Evolutionary conservation across 2,888 invertebrate species (phyloP).

Genomic region (Troides helena): DNA sequence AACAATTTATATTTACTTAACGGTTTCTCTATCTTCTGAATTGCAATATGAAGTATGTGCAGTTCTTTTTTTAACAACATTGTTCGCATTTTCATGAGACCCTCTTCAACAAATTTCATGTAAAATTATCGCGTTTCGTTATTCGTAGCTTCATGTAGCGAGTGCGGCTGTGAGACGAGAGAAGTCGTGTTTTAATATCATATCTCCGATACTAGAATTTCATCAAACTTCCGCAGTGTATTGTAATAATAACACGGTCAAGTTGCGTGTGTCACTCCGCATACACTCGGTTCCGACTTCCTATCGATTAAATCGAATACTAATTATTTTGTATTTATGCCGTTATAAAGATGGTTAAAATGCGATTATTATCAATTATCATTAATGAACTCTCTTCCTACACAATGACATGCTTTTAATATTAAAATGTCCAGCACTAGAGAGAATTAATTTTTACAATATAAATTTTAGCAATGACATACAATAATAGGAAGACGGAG

Average conservation of each 20-base stretch:
- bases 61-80: not conserved
- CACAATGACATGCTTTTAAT: not conserved
- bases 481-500: too few species aligned
- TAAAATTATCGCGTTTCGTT: not conserved
- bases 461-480: too few species aligned
- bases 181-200: not conserved
- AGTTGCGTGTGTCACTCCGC: constrained; percentile 11
- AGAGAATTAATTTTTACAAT: too few species aligned
- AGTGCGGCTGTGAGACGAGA: not conserved
- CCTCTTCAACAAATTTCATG: not conserved
- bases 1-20: too few species aligned
- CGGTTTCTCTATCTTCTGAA: too few species aligned
- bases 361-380: not conserved
- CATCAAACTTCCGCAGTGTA: constrained; percentile 5
- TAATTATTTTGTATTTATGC: constrained; percentile 18
- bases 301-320: constrained; percentile 9
- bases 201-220: not conserved
- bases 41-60: not conserved
- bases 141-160: not conserved
- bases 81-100: not conserved
- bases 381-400: not conserved
- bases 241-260: constrained; percentile 16
- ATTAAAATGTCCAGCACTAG: too few species aligned
- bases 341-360: not conserved
- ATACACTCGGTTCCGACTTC: constrained; percentile 23